phyloP scores from a whole-genome alignment of 2,113 vertebrate genomes.

The Sinocyclocheilus grahami region DNA sequence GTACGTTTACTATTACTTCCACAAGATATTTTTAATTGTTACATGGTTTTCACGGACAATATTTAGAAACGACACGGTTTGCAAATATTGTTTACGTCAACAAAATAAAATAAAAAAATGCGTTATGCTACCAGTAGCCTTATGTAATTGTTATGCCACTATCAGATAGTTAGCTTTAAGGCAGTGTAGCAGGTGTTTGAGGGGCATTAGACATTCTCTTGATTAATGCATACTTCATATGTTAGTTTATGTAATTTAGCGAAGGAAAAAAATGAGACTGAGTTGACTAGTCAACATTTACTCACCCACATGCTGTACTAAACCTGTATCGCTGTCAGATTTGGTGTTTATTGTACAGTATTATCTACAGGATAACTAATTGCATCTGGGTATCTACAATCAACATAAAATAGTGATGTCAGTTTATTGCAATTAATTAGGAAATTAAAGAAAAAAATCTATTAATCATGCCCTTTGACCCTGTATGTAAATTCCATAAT shows the following conservation, averaged over 20 bases:
- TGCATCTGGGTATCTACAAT: background rate
- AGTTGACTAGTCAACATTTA: background rate
- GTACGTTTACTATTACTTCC: conserved; percentile 71
- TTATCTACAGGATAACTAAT: background rate
- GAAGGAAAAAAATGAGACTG: background rate
- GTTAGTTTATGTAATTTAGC: background rate
- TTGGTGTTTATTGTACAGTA: background rate
- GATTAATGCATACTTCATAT: background rate
- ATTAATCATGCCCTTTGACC: background rate
- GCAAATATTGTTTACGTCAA: background rate
- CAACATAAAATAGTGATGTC: background rate
- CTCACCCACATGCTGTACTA: background rate
- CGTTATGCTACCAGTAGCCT: background rate
- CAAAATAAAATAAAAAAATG: background rate
- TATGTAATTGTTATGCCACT: background rate
- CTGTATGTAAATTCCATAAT: background rate
- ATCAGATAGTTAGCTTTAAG: background rate
- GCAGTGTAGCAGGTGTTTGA: background rate
- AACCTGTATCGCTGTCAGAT: background rate
- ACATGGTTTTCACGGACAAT: conserved; percentile 67
- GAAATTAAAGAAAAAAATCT: background rate
- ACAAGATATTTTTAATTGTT: conserved; percentile 75
- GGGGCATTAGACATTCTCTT: background rate
- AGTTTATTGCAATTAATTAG: background rate
- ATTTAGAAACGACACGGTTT: conserved; percentile 52